These are phyloP conservation scores for Drosophila grimshawi DNA, from an alignment of 1,140 invertebrate genomes.

Conservation along the genomic window DNA sequence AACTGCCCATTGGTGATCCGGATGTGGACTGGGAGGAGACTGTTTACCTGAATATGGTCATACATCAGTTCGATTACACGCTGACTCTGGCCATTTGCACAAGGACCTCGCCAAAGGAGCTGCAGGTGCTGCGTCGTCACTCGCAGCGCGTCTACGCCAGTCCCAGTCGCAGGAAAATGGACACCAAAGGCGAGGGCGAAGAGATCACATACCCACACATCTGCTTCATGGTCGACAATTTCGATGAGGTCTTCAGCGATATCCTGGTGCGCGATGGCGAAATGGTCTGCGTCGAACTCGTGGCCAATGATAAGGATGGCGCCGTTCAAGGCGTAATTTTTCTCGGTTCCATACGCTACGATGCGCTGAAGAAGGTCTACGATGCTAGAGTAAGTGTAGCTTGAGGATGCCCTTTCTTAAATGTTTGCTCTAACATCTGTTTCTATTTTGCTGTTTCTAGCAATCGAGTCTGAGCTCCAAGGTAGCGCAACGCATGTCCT, in stretches of 20 bases:
- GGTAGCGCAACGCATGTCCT: constrained; percentile 98
- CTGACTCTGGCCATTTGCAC: constrained; percentile 98
- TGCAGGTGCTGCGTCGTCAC: constrained; percentile 96
- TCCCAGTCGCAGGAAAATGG: constrained; percentile 97
- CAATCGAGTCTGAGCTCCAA: constrained; percentile 97
- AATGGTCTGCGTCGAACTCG: constrained; percentile 98
- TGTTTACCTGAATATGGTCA: constrained; percentile 98
- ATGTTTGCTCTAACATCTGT: neutral
- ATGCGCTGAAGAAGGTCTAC: constrained; percentile 98
- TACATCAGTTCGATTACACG: constrained; percentile 99
- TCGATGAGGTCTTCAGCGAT: constrained; percentile 98
- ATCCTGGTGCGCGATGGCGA: constrained; percentile 98
- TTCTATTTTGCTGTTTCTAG: constrained; percentile 73
- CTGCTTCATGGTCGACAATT: constrained; percentile 99
- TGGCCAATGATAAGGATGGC: constrained; percentile 94
- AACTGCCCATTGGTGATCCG: constrained; percentile 96
- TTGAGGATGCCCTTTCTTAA: neutral
- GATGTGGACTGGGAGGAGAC: constrained; percentile 99
- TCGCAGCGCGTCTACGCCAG: constrained; percentile 98
- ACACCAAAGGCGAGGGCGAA: constrained; percentile 98
- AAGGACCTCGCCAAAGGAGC: constrained; percentile 97
- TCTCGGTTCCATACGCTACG: constrained; percentile 98
- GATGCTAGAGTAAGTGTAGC: constrained; percentile 93
- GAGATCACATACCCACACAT: constrained; percentile 99
- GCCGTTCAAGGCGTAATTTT: constrained; percentile 96